Evolutionary conservation across 2,113 vertebrate genomes (phyloP), one percentile per base, ranked within the genome.

Genomic region (Pangasianodon gigas): DNA sequence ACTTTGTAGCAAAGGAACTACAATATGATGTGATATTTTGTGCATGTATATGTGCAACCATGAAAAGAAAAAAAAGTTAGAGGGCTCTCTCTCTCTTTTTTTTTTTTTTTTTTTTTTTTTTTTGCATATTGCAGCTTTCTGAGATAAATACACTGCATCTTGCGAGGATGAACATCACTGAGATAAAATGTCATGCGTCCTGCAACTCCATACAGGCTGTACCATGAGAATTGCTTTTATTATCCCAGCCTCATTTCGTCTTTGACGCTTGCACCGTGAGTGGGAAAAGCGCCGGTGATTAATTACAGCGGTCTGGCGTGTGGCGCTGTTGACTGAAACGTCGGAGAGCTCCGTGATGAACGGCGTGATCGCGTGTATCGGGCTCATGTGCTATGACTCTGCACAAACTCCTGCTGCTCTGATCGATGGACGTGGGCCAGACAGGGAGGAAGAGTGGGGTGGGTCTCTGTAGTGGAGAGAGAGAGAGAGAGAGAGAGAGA

Each of bases 341-440:
- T 95, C 93, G 93, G 90, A 92, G 92, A 91, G 93, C 93, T 92
- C 92, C 91, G 94, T 96, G 96, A 97, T 96, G 94, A 95, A 96
- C 96, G 94, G 93, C 94, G 93, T 94, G 95, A 95, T 96, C 94
- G 95, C 95, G 94, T 96, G 94, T 95, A 93, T 93, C 21, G 92
- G 93, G 84, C 79, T 84, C 93, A 93, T 93, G 91, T 93, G 86
- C 93, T 90, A 87, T 92, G 92, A 93, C 90, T 87, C 91, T 92
- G 93, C 93, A 85, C 93, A 90, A 91, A 91, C 95, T 95, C 92
- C 95, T 93, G 93, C 92, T 88, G 86, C 88, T 90, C 92, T 91
- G 92, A 94, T 92, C 93, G 94, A 94, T 96, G 96, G 96, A 96
- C 93, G 90, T 89, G 90, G 93, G 94, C 95, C 95, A 96, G 95